Base-by-base conservation (phyloP, 2,797 vertebrate species). In the Siniperca scherzeri region DNA sequence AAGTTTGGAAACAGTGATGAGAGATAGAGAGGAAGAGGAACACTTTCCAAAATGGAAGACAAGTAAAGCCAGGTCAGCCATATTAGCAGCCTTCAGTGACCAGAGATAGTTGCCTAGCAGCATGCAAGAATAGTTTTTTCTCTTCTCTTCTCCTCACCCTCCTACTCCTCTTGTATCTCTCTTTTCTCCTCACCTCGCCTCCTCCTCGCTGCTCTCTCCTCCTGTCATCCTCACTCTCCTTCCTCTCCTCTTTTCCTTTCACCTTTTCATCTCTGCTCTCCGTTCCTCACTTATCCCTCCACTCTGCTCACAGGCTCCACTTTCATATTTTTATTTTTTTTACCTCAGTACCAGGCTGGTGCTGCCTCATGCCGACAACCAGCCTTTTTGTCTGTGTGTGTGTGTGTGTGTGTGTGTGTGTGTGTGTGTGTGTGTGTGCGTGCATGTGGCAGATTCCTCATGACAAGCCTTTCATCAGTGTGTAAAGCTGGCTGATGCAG, bases 401-500 rank as follows among this genome's bases (percentile, higher is more conserved):
- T 76, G 67, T 67, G 56, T 68, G n/a, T 44, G 68, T 79, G 67
- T 64, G 44, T 82, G 72, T 65, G 42, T 81, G 62, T 69, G 78
- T 70, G 79, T 70, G 36, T 73, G 50, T 65, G 61, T 60, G 79
- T 67, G 60, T 70, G 62, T 61, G 59, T 60, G 61, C 42, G 77
- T 60, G 53, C 13, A 2, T 78, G 70, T 71, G 77, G 44, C 33
- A 70, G 82, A 77, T 89, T 87, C 80, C 56, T 91, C 88, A 68
- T 82, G 89, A 90, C 84, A 57, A 84, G 80, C 86, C 81, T 91
- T 88, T 93, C 85, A 83, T 91, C 82, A 72, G 82, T 77, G 90
- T 88, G 88, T 82, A 89, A 89, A 91, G 81, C 87, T 80, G 92
- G 91, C 86, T 91, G 91, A 90, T 93, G 88, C 85, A 81, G 91